Evolutionary conservation across 1,140 invertebrate genomes (phyloP).

Genomic region (Drosophila tsacasi): DNA sequence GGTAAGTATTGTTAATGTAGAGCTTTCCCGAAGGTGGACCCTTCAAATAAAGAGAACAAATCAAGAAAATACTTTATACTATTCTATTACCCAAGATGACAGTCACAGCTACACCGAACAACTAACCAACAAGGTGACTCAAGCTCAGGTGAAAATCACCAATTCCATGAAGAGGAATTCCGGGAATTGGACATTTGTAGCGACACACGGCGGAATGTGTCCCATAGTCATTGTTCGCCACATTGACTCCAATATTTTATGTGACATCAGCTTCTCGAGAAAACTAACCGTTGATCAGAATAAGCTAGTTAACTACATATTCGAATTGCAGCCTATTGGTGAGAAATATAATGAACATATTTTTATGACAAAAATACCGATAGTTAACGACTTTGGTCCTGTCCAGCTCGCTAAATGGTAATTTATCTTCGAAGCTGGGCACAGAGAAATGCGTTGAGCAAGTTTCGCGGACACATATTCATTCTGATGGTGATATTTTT

Average conservation of each 20-base stretch:
- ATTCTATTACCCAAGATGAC: background rate
- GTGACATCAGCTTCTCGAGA: slow-evolving; percentile 30
- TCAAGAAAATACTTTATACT: no score
- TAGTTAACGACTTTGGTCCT: background rate
- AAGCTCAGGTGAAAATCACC: background rate
- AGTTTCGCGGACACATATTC: slow-evolving; percentile 42
- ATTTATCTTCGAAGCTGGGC: slow-evolving; percentile 40
- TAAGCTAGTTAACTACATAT: slow-evolving; percentile 42
- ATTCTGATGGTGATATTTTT: slow-evolving; percentile 44
- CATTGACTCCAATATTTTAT: slow-evolving; percentile 1
- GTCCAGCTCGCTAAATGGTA: slow-evolving; percentile 53
- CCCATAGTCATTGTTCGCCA: slow-evolving; percentile 26
- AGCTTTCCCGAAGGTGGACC: background rate
- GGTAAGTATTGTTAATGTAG: slow-evolving; percentile 4
- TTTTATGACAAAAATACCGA: background rate
- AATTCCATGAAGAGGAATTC: background rate
- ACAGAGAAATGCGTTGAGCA: background rate
- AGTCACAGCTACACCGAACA: no score
- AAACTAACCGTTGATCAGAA: slow-evolving; percentile 24
- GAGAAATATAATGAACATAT: background rate
- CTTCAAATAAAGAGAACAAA: background rate
- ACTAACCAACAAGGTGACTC: no score
- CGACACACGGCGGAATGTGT: background rate
- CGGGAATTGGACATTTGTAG: background rate
- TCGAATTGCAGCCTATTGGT: slow-evolving; percentile 48